phyloP scores from a whole-genome alignment of 2,888 invertebrate genomes.

The Psylliodes chrysocephalus region DNA sequence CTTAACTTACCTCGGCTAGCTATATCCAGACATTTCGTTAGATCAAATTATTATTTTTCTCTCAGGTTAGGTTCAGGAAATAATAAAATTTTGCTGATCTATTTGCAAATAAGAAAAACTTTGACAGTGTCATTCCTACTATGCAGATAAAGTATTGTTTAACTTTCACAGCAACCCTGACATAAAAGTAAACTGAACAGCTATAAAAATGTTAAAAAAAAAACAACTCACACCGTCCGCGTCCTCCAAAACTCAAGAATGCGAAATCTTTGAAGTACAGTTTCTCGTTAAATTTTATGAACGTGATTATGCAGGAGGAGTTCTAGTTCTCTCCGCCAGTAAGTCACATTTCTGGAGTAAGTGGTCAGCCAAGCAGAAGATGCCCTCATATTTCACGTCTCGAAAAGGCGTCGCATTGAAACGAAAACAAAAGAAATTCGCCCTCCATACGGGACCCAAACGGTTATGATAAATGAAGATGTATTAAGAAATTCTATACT shows the following conservation, averaged over 20 bases:
- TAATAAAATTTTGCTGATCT: no score
- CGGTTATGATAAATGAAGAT: neutral
- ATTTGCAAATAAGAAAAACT: no score
- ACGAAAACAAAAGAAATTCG: neutral
- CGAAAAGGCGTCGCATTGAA: neutral
- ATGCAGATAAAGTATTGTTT: no score
- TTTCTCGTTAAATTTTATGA: neutral
- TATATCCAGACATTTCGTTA: no score
- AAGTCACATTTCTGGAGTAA: neutral
- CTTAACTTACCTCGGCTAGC: no score
- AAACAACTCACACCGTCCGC: neutral
- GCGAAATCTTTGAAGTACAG: neutral
- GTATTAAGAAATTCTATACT: neutral
- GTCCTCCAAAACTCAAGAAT: neutral
- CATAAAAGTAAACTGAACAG: no score
- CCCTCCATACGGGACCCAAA: neutral
- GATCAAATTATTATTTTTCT: no score
- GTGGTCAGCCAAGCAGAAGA: neutral
- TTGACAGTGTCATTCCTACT: no score
- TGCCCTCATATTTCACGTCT: neutral
- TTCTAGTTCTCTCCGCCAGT: neutral
- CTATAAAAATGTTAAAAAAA: neutral
- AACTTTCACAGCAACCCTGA: no score
- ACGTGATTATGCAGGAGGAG: neutral
- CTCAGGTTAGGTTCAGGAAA: no score